These are phyloP conservation scores for Montipora foliosa DNA, from an alignment of 64 coral and sea anemone genomes.

Conservation along the genomic window DNA sequence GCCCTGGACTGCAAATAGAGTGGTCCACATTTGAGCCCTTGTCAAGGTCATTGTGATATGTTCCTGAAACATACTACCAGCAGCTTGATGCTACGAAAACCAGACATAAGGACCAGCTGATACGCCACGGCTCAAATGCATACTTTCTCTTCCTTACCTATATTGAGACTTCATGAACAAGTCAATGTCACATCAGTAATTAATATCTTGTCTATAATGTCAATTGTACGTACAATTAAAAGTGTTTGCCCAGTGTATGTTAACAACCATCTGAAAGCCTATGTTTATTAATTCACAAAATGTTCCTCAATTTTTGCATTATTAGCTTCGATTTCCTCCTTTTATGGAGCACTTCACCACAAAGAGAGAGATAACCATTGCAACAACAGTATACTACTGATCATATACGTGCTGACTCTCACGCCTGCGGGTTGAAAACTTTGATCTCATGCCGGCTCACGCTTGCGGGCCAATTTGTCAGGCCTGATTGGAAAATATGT, in stretches of 20 bases:
- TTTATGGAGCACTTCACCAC: not conserved
- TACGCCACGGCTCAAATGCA: constrained; percentile 1
- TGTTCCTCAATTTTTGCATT: constrained; percentile 22
- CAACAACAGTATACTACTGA: too few relatives aligned
- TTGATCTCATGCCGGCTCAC: too few relatives aligned
- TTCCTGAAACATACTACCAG: constrained; percentile 10
- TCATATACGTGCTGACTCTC: too few relatives aligned
- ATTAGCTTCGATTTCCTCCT: constrained; percentile 17
- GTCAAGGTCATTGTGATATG: constrained; percentile 14
- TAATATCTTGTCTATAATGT: constrained; percentile 2
- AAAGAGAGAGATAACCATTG: too few relatives aligned
- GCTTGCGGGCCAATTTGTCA: too few relatives aligned
- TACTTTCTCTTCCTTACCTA: constrained; percentile 5
- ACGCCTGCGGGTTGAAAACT: too few relatives aligned
- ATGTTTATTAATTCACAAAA: constrained; percentile 1
- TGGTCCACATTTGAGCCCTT: constrained; percentile 16
- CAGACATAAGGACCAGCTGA: constrained; percentile 10
- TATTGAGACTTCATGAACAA: constrained; percentile 6
- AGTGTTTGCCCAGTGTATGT: constrained; percentile 5
- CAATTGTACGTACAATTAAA: not conserved
- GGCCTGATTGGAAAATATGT: too few relatives aligned
- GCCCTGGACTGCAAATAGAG: not conserved
- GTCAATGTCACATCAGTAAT: constrained; percentile 17
- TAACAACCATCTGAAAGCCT: constrained; percentile 13
- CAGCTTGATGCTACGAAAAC: constrained; percentile 16